Base-by-base conservation (phyloP, 2,113 vertebrate species). In the Prinia subflava region DNA sequence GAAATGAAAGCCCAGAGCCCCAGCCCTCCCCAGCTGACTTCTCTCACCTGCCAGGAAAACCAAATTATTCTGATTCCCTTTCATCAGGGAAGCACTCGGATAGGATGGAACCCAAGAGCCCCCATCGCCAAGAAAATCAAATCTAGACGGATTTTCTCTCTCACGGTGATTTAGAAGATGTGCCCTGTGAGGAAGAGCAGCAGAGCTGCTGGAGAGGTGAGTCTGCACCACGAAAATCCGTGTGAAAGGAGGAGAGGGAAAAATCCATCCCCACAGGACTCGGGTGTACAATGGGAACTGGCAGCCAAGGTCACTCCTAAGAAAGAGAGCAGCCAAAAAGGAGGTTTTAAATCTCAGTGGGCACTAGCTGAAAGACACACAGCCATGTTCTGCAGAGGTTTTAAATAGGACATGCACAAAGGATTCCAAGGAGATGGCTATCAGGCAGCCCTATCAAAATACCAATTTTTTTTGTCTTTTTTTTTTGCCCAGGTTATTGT, bases 321-420 rank as follows among this genome's bases (percentile, higher is more conserved):
- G 94, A 96, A 96, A 92, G 73, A 47, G 87, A 95, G 80, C 92
- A 83, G 79, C 87, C 87, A 77, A 59, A 93, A 94, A 95, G 56
- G 82, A 96, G 88, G 71, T 68, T 96, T 94, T 17, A 94, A 93
- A 92, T 95, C 92, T 94, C 96, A 95, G 85, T 81, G 92, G 93
- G 88, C 93, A 81, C 44, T 9, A 89, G 75, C 76, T 94, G 85
- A 96, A 83, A 94, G 85, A 75, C 88, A 80, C 14, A 41, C 47
- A 59, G 56, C 1, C 10, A 77, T 88, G 88, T 83, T 93, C 88
- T 93, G 94, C 87, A 64, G 93, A 12, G 73, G 53, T 86, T 90
- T 94, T 80, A 96, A 94, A 93, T 90, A 95, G 94, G 93, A 35
- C 96, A 68, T 18, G 87, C 90, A 90, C 83, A 74, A 91, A 97